Percentiles rank a stretch among this genome's conserved stretches.
These are phyloP conservation scores for Burhinus bistriatus DNA, from an alignment of 2,113 vertebrate genomes.

Conservation along the genomic window DNA sequence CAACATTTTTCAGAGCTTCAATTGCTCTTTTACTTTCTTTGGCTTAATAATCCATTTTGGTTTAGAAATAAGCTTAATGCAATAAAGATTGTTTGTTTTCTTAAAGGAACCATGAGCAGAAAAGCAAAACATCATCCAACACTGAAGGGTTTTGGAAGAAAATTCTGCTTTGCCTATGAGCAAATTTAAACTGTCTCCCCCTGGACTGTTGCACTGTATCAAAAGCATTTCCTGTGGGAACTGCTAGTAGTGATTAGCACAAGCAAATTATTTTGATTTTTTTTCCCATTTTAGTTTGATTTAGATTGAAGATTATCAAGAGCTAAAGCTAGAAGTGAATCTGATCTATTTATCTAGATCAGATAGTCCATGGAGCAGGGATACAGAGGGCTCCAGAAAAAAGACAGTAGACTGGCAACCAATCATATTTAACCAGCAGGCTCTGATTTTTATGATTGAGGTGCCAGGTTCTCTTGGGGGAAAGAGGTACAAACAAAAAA, in stretches of 20 bases:
- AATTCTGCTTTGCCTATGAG: background rate
- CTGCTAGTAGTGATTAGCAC: background rate
- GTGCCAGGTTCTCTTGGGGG: background rate
- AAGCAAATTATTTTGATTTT: background rate
- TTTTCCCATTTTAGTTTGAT: background rate
- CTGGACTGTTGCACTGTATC: background rate
- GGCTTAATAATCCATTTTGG: conserved; percentile 43
- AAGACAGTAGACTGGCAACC: background rate
- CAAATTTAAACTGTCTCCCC: background rate
- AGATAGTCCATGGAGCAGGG: background rate
- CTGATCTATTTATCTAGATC: background rate
- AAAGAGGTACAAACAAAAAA: background rate
- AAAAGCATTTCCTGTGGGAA: background rate
- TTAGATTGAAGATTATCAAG: background rate
- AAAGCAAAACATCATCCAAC: background rate
- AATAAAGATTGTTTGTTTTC: conserved; percentile 15
- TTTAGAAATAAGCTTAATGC: conserved; percentile 40
- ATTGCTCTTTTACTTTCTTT: conserved; percentile 61
- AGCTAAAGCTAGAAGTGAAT: background rate
- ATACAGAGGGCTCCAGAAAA: background rate
- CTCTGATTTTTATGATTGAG: background rate
- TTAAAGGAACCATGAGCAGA: background rate
- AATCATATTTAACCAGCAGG: background rate
- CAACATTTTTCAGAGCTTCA: conserved; percentile 51
- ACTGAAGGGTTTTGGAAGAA: background rate